A percentile compares a stretch with the other conserved stretches of the same genome.
Conservation (phyloP, 2,888 invertebrate genomes). For the Lottia scabra region DNA sequence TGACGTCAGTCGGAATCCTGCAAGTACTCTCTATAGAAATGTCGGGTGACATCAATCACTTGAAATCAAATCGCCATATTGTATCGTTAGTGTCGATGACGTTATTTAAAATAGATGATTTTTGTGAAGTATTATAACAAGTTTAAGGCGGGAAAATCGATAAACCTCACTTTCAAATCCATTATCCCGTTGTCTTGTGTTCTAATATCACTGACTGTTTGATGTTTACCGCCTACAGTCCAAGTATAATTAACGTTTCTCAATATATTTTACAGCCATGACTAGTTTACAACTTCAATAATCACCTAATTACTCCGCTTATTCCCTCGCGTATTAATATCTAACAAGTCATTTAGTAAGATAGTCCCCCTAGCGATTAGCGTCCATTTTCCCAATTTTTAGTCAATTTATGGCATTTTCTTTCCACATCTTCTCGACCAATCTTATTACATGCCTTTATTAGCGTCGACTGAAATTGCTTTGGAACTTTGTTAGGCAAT, state of each 20-base stretch:
- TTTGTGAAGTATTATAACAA: too few species aligned
- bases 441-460: background rate
- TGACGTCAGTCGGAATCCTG: too few species aligned
- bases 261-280: background rate
- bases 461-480: background rate
- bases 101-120: too few species aligned
- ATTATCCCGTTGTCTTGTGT: too few species aligned
- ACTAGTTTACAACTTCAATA: background rate
- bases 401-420: background rate
- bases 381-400: background rate
- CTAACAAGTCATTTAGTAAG: background rate
- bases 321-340: background rate
- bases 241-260: background rate
- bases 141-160: too few species aligned
- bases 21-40: too few species aligned
- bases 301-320: background rate
- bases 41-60: too few species aligned
- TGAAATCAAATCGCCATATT: too few species aligned
- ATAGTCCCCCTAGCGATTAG: background rate
- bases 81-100: too few species aligned
- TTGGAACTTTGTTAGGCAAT: conserved; percentile 1
- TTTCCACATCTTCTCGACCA: background rate
- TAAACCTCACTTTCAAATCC: too few species aligned
- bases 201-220: too few species aligned
- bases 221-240: too few species aligned